A percentile compares a stretch with the other conserved stretches of the same genome.
Evolutionary conservation across 2,113 vertebrate species (phyloP).

Genomic region (Chloropsis hardwickii): DNA sequence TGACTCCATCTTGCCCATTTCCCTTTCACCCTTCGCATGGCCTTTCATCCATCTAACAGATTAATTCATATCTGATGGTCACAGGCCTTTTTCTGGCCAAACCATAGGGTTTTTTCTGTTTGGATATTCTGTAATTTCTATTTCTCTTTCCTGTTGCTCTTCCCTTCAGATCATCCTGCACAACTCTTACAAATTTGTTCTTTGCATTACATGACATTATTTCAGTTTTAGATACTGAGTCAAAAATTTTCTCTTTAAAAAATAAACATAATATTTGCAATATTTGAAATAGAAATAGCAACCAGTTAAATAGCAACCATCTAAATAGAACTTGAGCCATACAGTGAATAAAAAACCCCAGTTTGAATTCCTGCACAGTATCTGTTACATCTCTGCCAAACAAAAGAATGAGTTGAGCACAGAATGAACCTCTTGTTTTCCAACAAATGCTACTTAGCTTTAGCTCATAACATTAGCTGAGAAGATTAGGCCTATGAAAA

Average conservation of each 20-base stretch:
- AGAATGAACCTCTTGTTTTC: neutral
- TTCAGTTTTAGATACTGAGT: neutral
- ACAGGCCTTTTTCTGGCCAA: neutral
- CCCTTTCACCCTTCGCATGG: neutral
- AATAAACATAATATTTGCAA: neutral
- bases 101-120: neutral
- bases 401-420: neutral
- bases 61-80: neutral
- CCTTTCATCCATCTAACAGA: neutral
- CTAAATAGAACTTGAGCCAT: neutral
- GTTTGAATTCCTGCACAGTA: neutral
- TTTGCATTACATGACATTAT: neutral
- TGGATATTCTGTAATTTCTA: neutral
- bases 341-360: neutral
- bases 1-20: neutral
- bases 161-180: neutral
- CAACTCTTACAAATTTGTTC: neutral
- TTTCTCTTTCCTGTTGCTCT: neutral
- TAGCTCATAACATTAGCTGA: constrained; percentile 23
- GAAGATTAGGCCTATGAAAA: constrained; percentile 51
- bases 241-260: neutral
- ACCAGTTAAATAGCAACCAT: neutral
- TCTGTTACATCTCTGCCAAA: neutral
- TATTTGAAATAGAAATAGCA: neutral
- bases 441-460: neutral